Percentiles rank a stretch among this genome's conserved stretches.
Conservation (phyloP, 2,888 invertebrate genomes). For the Petrophora chlorosata region DNA sequence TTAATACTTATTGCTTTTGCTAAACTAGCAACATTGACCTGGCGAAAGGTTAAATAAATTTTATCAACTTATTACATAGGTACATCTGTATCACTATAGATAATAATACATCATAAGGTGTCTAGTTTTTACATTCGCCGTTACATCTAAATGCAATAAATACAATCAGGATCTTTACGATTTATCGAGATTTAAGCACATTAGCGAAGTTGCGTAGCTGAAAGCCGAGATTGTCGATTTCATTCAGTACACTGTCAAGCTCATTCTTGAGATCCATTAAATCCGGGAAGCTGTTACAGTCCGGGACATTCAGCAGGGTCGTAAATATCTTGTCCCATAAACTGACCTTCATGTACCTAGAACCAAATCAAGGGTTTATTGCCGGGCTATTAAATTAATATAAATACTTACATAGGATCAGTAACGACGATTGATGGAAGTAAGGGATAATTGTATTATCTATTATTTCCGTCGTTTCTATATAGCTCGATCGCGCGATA, state of each 20-base stretch:
- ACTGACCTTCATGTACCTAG: constrained; percentile 87
- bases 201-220: constrained; percentile 78
- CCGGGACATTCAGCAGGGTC: constrained; percentile 91
- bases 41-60: constrained; percentile 48
- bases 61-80: constrained; percentile 51
- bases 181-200: constrained; percentile 82
- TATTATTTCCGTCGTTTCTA: no score
- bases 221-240: constrained; percentile 65
- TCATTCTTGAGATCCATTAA: constrained; percentile 83
- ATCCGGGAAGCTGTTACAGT: constrained; percentile 90
- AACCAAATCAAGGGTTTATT: constrained; percentile 35
- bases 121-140: constrained; percentile 74
- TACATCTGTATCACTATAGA: constrained; percentile 62
- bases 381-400: not conserved
- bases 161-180: constrained; percentile 59
- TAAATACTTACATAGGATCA: no score
- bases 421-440: no score
- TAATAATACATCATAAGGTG: constrained; percentile 52
- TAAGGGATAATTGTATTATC: no score
- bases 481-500: no score
- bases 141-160: constrained; percentile 81
- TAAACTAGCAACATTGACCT: constrained; percentile 54
- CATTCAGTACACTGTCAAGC: constrained; percentile 67
- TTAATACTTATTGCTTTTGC: constrained; percentile 70
- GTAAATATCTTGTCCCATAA: constrained; percentile 93